These are phyloP conservation scores for Engystomops pustulosus DNA, from an alignment of 2,113 vertebrate species.

Conservation along the genomic window DNA sequence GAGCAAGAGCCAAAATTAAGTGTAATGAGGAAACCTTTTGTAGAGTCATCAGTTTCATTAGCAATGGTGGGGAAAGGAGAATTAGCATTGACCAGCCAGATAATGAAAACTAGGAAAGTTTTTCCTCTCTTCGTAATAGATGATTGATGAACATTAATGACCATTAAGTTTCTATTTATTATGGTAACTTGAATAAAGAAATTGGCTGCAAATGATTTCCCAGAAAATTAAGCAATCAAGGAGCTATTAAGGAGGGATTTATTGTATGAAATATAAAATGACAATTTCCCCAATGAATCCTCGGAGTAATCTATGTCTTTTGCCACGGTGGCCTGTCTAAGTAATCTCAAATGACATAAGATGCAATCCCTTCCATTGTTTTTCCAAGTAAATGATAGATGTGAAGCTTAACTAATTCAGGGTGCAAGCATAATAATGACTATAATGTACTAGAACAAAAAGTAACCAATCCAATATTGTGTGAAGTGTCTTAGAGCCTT, in stretches of 20 bases:
- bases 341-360: slow-evolving; percentile 45
- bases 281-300: slow-evolving; percentile 60
- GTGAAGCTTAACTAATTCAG: slow-evolving; percentile 31
- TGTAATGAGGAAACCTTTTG: slow-evolving; percentile 18
- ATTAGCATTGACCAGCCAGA: slow-evolving; percentile 45
- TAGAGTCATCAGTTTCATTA: slow-evolving; percentile 36
- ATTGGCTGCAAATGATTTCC: slow-evolving; percentile 54
- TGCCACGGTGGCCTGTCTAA: slow-evolving; percentile 29
- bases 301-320: slow-evolving; percentile 56
- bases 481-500: neutral
- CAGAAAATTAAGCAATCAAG: slow-evolving; percentile 65
- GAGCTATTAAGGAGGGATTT: slow-evolving; percentile 57
- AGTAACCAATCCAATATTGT: neutral
- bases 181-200: slow-evolving; percentile 60
- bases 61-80: slow-evolving; percentile 6
- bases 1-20: slow-evolving; percentile 12
- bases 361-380: slow-evolving; percentile 31
- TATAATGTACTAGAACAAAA: slow-evolving; percentile 27
- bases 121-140: slow-evolving; percentile 55
- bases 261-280: slow-evolving; percentile 61
- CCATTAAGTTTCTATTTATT: slow-evolving; percentile 59
- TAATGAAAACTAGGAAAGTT: slow-evolving; percentile 60
- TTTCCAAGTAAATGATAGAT: slow-evolving; percentile 43
- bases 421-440: slow-evolving; percentile 22
- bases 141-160: slow-evolving; percentile 61